A percentile compares a stretch with the other conserved stretches of the same genome.
These are phyloP conservation scores for Amyelois transitella DNA, from an alignment of 1,140 invertebrate species.

Conservation along the genomic window DNA sequence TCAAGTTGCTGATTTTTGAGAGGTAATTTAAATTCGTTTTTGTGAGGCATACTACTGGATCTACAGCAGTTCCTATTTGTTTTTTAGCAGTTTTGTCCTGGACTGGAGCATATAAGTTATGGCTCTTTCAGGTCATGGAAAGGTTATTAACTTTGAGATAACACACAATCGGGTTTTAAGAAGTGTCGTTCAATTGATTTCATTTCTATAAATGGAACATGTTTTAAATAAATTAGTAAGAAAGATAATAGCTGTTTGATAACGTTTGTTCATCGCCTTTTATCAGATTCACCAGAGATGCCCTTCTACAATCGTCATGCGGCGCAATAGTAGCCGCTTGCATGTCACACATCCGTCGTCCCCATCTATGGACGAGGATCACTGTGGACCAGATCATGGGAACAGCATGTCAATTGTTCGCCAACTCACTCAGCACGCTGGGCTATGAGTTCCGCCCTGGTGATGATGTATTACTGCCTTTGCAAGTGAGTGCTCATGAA, in stretches of 20 bases:
- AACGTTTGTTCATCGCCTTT: neutral
- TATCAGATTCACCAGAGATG: constrained; percentile 57
- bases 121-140: too few relatives aligned
- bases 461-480: constrained; percentile 60
- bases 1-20: neutral
- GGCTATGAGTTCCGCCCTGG: constrained; percentile 73
- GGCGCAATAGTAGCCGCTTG: constrained; percentile 63
- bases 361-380: constrained; percentile 68
- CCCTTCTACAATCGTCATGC: constrained; percentile 54
- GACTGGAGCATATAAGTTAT: too few relatives aligned
- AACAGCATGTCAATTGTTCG: constrained; percentile 36
- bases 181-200: too few relatives aligned
- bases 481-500: constrained; percentile 31
- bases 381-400: constrained; percentile 70
- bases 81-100: too few relatives aligned
- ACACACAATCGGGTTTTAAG: too few relatives aligned
- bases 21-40: too few relatives aligned
- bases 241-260: neutral
- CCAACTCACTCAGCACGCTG: constrained; percentile 42
- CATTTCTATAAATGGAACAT: neutral
- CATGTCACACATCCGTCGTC: constrained; percentile 64
- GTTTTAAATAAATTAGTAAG: neutral
- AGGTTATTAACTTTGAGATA: too few relatives aligned
- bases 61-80: too few relatives aligned
- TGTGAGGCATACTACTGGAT: too few relatives aligned